phyloP scores from a whole-genome alignment of 1,140 invertebrate species.

The Cylas formicarius region DNA sequence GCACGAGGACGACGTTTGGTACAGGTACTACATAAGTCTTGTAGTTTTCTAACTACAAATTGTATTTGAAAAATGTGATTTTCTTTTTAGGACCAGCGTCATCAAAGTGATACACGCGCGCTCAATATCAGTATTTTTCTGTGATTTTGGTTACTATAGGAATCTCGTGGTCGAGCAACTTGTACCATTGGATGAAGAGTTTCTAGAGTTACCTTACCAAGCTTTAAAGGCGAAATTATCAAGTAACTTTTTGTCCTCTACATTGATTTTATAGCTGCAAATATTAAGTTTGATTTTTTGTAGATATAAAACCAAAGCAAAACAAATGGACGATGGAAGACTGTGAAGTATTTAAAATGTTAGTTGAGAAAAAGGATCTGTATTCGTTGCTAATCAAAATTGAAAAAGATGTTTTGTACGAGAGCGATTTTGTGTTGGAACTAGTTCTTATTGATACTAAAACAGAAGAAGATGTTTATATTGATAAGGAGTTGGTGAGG shows the following conservation, averaged over 20 bases:
- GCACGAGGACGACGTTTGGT: conserved; percentile 37
- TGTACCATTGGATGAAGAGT: conserved; percentile 43
- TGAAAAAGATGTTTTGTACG: conserved; percentile 36
- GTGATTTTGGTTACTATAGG: conserved; percentile 49
- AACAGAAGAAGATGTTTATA: conserved; percentile 31
- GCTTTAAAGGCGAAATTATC: conserved; percentile 49
- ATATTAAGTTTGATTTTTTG: conserved; percentile 13
- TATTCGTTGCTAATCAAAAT: conserved; percentile 30
- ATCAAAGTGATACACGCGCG: conserved; percentile 42
- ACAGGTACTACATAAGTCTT: conserved; percentile 25
- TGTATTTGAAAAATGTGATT: conserved; percentile 8
- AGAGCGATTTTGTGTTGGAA: conserved; percentile 33
- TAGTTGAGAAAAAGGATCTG: conserved; percentile 30
- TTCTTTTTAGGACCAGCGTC: conserved; percentile 40
- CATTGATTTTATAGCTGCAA: conserved; percentile 5
- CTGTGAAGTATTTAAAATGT: conserved; percentile 36
- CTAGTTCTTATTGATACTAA: conserved; percentile 35
- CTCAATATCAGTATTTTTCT: conserved; percentile 46
- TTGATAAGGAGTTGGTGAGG: conserved; percentile 33
- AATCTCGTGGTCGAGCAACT: conserved; percentile 41
- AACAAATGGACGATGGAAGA: conserved; percentile 39
- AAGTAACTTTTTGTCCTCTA: conserved; percentile 39
- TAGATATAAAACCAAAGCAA: conserved; percentile 37
- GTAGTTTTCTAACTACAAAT: not conserved
- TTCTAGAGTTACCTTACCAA: conserved; percentile 49